Conservation (phyloP, 1,140 invertebrate genomes). For the Drosophila lacteicornis region DNA sequence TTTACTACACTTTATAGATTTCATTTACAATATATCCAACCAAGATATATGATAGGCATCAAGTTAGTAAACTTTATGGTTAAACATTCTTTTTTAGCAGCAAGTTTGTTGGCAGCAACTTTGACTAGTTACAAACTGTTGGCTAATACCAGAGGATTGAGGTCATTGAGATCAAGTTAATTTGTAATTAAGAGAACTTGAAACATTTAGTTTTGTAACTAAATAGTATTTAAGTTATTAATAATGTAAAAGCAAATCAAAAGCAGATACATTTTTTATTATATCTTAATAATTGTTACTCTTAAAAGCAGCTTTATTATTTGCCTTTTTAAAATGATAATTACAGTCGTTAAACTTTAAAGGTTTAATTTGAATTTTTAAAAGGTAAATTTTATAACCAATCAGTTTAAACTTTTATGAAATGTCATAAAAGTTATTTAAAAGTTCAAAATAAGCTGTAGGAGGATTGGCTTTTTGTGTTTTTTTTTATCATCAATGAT, state of each 20-base stretch:
- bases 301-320: neutral
- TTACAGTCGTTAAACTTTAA: neutral
- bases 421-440: neutral
- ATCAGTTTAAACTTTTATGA: neutral
- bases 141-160: neutral
- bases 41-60: neutral
- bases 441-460: too few species aligned
- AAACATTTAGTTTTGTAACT: too few species aligned
- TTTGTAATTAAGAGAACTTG: neutral
- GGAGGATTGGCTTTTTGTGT: too few species aligned
- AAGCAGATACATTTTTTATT: neutral
- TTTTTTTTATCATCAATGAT: neutral
- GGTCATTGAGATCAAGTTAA: constrained; percentile 10
- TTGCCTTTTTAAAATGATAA: neutral
- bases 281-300: neutral
- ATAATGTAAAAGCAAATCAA: too few species aligned
- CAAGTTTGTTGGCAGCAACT: neutral
- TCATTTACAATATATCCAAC: neutral
- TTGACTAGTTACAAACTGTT: neutral
- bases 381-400: neutral
- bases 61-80: neutral
- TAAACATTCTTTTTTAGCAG: neutral
- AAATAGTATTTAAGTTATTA: too few species aligned
- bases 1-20: neutral
- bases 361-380: neutral